Conservation (phyloP, 2,113 vertebrate species). For the Oreotrochilus melanogaster region DNA sequence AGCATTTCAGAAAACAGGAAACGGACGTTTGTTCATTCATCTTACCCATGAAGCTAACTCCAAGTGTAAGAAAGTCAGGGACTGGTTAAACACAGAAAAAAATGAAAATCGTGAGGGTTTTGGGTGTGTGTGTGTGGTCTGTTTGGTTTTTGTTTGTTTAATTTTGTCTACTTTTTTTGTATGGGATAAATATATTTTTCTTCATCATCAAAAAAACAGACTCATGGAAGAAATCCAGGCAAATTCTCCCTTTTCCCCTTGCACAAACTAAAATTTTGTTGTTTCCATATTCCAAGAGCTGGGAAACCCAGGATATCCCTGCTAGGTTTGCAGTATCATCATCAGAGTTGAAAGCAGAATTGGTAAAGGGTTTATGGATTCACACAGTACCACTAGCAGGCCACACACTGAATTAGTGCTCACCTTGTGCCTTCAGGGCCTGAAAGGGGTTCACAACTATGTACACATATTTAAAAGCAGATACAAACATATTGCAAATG, state of each 20-base stretch:
- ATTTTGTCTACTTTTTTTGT: background rate
- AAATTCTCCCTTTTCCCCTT: background rate
- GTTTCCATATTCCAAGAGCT: background rate
- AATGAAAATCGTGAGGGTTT: background rate
- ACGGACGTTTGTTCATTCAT: background rate
- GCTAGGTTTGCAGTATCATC: background rate
- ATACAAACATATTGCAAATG: background rate
- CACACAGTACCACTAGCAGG: background rate
- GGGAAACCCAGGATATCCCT: background rate
- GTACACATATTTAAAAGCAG: background rate
- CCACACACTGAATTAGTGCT: background rate
- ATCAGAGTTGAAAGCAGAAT: background rate
- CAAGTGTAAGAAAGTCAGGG: background rate
- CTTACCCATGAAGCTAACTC: background rate
- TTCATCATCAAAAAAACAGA: background rate
- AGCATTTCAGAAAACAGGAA: background rate
- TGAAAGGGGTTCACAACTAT: background rate
- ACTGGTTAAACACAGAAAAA: background rate
- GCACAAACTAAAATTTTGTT: background rate
- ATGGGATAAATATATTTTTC: background rate
- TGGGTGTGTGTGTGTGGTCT: too few relatives aligned
- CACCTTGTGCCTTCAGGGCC: background rate
- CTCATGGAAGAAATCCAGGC: background rate
- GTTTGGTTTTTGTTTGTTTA: background rate
- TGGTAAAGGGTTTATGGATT: background rate